Conservation (phyloP, 2,797 vertebrate species). For the Poecilia velifera region DNA sequence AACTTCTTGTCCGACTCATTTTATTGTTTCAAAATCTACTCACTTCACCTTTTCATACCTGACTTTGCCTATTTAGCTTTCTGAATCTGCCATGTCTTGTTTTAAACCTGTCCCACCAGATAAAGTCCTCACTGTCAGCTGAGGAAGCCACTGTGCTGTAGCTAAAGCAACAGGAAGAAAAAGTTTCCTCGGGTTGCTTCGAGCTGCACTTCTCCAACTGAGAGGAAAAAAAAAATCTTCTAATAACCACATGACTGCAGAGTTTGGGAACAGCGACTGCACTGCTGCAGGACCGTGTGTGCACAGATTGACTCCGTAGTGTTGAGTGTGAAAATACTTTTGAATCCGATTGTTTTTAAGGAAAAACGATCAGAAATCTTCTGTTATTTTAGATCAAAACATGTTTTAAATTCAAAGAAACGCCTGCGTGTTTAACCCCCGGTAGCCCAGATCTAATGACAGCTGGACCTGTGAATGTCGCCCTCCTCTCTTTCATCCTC, state of each 20-base stretch:
- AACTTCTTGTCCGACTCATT: background rate
- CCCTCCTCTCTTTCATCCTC: conserved; percentile 19
- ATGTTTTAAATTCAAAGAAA: background rate
- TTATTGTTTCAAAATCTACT: background rate
- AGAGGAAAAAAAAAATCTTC: background rate
- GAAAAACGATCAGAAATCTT: background rate
- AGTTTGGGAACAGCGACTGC: background rate
- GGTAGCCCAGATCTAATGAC: background rate
- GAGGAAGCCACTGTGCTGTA: background rate
- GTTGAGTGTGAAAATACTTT: background rate
- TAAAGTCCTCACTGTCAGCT: background rate
- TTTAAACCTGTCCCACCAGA: background rate
- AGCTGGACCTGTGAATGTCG: background rate
- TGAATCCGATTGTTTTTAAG: background rate
- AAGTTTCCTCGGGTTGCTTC: background rate
- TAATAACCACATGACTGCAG: conserved; percentile 1
- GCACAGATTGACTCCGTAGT: background rate
- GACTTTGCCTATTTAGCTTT: background rate
- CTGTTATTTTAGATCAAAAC: background rate
- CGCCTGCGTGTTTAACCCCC: background rate
- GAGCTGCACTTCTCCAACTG: background rate
- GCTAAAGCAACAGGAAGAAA: background rate
- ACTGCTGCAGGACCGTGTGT: background rate
- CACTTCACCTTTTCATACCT: background rate
- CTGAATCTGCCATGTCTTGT: background rate